phyloP scores from a whole-genome alignment of 2,797 vertebrate genomes.

The Scolopax rusticola region DNA sequence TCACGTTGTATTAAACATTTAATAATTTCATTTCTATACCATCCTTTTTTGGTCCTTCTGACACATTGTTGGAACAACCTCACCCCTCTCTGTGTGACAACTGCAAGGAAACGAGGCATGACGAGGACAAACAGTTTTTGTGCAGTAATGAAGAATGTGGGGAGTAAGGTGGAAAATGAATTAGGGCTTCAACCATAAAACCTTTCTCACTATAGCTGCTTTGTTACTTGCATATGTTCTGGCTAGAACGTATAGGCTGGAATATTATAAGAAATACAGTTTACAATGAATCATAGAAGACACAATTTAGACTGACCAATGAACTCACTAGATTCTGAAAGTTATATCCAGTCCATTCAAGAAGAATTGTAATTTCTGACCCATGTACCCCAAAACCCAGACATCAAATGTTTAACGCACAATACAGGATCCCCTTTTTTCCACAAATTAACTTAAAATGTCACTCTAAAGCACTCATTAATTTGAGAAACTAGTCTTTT shows the following conservation, averaged over 20 bases:
- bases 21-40: background rate
- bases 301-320: background rate
- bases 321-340: background rate
- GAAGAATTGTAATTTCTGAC: background rate
- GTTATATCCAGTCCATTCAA: background rate
- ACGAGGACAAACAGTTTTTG: background rate
- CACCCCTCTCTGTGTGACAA: background rate
- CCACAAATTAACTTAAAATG: background rate
- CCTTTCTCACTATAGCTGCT: background rate
- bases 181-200: background rate
- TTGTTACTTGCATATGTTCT: background rate
- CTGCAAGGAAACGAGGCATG: background rate
- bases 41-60: background rate
- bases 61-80: background rate
- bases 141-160: background rate
- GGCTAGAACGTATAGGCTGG: background rate
- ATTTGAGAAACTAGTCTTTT: background rate
- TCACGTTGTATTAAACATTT: background rate
- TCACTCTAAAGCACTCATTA: background rate
- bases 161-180: background rate
- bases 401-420: background rate
- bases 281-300: background rate
- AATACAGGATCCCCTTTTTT: background rate
- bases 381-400: background rate
- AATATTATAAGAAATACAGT: background rate